These are phyloP conservation scores for Theodoxus fluviatilis DNA, from an alignment of 2,888 invertebrate genomes.

Conservation along the genomic window DNA sequence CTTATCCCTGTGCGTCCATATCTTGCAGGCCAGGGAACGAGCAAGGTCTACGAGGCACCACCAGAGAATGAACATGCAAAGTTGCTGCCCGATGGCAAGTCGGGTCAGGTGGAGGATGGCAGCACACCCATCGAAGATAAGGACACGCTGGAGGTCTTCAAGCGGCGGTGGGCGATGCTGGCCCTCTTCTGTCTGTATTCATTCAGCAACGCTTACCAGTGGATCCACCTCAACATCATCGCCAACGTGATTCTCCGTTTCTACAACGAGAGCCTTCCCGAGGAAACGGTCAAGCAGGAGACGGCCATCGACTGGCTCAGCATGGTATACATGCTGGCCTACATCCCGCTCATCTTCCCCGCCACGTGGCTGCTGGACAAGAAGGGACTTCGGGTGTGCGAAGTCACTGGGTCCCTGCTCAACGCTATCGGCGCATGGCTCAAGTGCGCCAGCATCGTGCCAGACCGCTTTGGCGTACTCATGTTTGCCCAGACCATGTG, in stretches of 20 bases:
- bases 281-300: constrained; percentile 47
- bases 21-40: no score
- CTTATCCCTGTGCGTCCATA: no score
- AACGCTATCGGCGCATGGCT: constrained; percentile 82
- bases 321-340: constrained; percentile 95
- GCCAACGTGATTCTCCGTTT: constrained; percentile 74
- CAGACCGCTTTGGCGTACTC: constrained; percentile 85
- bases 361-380: constrained; percentile 94
- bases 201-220: constrained; percentile 91
- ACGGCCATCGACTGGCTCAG: constrained; percentile 91
- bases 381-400: constrained; percentile 70
- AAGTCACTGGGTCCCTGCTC: constrained; percentile 58
- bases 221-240: constrained; percentile 72
- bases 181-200: constrained; percentile 87
- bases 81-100: background rate
- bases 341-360: constrained; percentile 96
- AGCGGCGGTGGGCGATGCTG: constrained; percentile 82
- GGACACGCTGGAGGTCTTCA: constrained; percentile 36
- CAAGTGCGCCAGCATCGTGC: constrained; percentile 79
- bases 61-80: no score
- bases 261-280: constrained; percentile 64
- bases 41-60: no score
- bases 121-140: background rate
- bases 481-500: constrained; percentile 82
- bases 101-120: background rate